Base-by-base conservation (phyloP, 2,797 vertebrate species). In the Protosalanx chinensis region DNA sequence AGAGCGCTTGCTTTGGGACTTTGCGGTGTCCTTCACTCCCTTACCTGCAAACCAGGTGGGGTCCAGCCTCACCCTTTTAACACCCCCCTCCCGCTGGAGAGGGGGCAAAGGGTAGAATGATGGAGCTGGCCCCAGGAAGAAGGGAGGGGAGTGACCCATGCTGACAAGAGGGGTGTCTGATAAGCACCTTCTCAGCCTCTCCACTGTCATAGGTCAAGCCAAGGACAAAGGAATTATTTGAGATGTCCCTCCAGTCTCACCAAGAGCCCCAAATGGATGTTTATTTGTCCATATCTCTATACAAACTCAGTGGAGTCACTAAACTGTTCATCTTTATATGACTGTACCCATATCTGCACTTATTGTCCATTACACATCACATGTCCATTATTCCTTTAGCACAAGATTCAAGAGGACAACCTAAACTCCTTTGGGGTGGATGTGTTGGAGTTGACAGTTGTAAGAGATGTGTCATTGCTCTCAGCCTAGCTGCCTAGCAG, bases 121-220 rank as follows among this genome's bases (percentile, higher is more conserved):
- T 80, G 33, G 91, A 84, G 90, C 91, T 92, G 88, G 89, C 87
- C 92, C 86, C 7, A 84, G 78, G 80, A 72, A 33, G 63, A 71
- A 67, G 61, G 51, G 51, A 62, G 67, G 64, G 72, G 76, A 8
- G n/a, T 6, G 37, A 56, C 51, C 51, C 51, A 56, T 41, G 61
- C 61, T 67, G 78, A 76, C 57, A 67, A 62, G 67, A 64, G 72
- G 76, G 16, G n/a, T 7, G 49, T 41, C 37, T 35, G 49, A 68
- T 41, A 68, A 32, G 51, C 57, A 37, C 63, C 7, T 63, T 74
- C 66, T 72, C 64, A 18, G 60, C 60, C 72, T 76, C 64, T 71
- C 71, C 30, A 74, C 61, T 71, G 74, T 67, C 65, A 66, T 73
- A 65, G 72, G 74, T 64, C 65, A 68, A 75, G 72, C 80, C 73